Conservation (phyloP, 2,113 vertebrate genomes). For the Syngnathus floridae region DNA sequence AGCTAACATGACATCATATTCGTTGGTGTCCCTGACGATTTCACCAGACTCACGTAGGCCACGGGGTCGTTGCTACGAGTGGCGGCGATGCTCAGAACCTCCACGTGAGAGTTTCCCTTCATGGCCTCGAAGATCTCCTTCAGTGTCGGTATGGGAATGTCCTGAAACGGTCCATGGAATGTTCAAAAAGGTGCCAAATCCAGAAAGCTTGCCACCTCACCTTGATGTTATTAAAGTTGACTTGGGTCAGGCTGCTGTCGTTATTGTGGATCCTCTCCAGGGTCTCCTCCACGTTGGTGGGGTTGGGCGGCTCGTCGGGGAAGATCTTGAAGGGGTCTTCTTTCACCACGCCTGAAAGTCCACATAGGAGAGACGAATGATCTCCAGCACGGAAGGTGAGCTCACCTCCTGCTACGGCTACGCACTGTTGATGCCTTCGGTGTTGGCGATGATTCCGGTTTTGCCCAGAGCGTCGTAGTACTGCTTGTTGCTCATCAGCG, state of each 20-base stretch:
- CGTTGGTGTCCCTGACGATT: no score
- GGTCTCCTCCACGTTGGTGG: constrained; percentile 87
- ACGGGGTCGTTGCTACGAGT: constrained; percentile 92
- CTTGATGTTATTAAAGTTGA: constrained; percentile 98
- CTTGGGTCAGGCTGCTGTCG: constrained; percentile 76
- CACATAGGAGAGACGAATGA: no score
- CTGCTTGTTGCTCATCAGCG: constrained; percentile 98
- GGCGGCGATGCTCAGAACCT: constrained; percentile 83
- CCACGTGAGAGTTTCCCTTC: constrained; percentile 83
- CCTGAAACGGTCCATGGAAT: constrained; percentile 57
- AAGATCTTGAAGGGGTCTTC: constrained; percentile 84
- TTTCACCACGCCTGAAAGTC: constrained; percentile 84
- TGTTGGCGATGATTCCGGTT: constrained; percentile 83
- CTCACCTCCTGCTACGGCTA: constrained; percentile 15
- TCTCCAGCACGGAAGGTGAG: background rate
- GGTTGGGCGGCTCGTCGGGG: constrained; percentile 88
- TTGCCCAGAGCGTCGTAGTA: constrained; percentile 92
- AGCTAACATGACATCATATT: background rate
- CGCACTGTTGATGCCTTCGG: constrained; percentile 94
- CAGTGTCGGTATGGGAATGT: constrained; percentile 83
- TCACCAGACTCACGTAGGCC: constrained; percentile 74
- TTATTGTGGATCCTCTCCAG: constrained; percentile 79
- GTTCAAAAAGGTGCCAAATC: no score
- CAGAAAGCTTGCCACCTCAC: constrained; percentile 43
- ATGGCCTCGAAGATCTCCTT: constrained; percentile 84